A percentile compares a stretch with the other conserved stretches of the same genome.
Conservation (phyloP, 2,888 invertebrate genomes). For the Troides aeacus region DNA sequence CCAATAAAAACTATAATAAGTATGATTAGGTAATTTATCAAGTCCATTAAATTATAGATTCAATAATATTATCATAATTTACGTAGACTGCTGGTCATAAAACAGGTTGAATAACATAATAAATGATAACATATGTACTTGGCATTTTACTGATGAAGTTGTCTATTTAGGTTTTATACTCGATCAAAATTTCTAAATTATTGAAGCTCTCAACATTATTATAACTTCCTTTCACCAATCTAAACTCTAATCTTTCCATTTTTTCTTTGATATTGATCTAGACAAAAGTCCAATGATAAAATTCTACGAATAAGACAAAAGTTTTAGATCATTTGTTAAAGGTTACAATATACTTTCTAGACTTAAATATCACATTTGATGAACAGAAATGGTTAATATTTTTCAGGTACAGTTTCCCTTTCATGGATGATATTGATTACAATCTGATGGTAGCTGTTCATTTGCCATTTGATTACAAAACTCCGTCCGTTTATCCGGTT, state of each 20-base stretch:
- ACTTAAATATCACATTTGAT: not conserved
- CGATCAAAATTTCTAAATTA: not conserved
- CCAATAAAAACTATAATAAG: not conserved
- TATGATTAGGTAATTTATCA: not conserved
- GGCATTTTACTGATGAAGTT: too few species aligned
- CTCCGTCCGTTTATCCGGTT: constrained; percentile 43
- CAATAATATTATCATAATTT: not conserved
- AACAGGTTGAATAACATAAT: not conserved
- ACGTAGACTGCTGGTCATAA: not conserved
- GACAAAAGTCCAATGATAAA: too few species aligned
- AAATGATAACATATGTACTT: not conserved
- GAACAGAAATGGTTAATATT: not conserved
- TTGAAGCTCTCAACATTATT: not conserved
- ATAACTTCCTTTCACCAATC: not conserved
- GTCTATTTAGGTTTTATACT: too few species aligned
- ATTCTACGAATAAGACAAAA: not conserved
- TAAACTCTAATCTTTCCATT: not conserved
- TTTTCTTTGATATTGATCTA: not conserved
- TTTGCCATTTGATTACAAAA: constrained; percentile 52
- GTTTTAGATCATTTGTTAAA: not conserved
- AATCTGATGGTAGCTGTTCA: constrained; percentile 55
- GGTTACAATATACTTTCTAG: not conserved
- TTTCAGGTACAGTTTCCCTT: constrained; percentile 59
- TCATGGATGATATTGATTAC: constrained; percentile 63
- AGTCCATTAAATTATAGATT: not conserved